Conservation (phyloP, 2,888 invertebrate genomes). For the Drosophila meridiana region DNA sequence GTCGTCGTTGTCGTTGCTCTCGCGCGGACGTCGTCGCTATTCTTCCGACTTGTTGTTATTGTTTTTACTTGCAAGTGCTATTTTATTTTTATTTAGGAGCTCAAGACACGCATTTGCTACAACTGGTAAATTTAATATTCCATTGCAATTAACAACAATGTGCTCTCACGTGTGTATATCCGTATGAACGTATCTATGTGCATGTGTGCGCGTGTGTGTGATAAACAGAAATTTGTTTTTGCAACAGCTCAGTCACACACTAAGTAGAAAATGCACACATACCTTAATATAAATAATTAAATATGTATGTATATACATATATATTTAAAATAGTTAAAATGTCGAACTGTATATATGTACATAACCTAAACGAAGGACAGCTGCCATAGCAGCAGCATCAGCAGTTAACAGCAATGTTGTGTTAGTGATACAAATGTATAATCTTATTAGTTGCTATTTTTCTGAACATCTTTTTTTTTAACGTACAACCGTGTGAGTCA, state of each 20-base stretch:
- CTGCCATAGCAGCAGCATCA: slow-evolving; percentile 24
- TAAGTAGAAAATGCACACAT: slow-evolving; percentile 36
- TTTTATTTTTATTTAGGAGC: slow-evolving; percentile 47
- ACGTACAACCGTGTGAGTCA: background rate
- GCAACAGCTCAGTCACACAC: slow-evolving; percentile 34
- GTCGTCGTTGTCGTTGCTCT: slow-evolving; percentile 54
- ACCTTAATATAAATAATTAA: background rate
- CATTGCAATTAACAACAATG: slow-evolving; percentile 27
- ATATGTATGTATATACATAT: background rate
- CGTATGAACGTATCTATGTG: slow-evolving; percentile 4
- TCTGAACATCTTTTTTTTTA: slow-evolving; percentile 8
- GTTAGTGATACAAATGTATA: slow-evolving; percentile 26
- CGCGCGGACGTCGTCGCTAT: slow-evolving; percentile 53
- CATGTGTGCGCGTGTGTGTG: slow-evolving; percentile 16
- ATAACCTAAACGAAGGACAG: slow-evolving; percentile 56
- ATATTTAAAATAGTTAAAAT: slow-evolving; percentile 39
- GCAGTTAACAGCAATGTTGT: slow-evolving; percentile 34
- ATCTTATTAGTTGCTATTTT: slow-evolving; percentile 23
- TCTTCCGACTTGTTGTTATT: slow-evolving; percentile 61
- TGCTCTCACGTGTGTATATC: slow-evolving; percentile 27
- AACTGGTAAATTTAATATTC: slow-evolving; percentile 44
- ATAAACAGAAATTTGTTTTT: slow-evolving; percentile 45
- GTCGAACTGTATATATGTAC: slow-evolving; percentile 45
- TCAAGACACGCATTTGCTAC: slow-evolving; percentile 39
- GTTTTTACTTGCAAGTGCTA: slow-evolving; percentile 55